A percentile compares a stretch with the other conserved stretches of the same genome.
These are phyloP conservation scores for Drosophila mulleri DNA, from an alignment of 2,888 invertebrate genomes.

Conservation along the genomic window DNA sequence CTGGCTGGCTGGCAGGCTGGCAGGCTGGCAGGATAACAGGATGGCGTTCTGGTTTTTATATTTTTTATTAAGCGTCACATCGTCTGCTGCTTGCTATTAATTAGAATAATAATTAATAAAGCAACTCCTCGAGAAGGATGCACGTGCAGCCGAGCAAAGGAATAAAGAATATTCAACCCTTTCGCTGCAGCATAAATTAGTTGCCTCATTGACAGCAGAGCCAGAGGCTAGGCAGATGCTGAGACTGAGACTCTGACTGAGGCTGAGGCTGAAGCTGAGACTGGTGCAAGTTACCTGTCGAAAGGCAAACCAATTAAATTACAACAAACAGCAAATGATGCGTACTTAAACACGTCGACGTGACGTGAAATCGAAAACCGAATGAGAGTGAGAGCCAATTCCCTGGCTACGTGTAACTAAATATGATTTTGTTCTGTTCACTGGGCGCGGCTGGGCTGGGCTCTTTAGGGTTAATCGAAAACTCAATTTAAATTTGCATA, in stretches of 20 bases:
- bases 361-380: constrained; percentile 58
- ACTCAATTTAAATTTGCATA: constrained; percentile 77
- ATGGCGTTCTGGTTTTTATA: constrained; percentile 4
- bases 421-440: constrained; percentile 58
- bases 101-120: constrained; percentile 82
- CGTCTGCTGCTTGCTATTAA: constrained; percentile 69
- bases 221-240: constrained; percentile 9
- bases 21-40: constrained; percentile 34
- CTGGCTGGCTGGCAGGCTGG: constrained; percentile 39
- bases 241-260: background rate
- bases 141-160: constrained; percentile 57
- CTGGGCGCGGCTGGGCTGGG: background rate
- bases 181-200: constrained; percentile 67
- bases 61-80: constrained; percentile 22
- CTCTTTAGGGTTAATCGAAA: constrained; percentile 68
- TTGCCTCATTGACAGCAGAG: constrained; percentile 61
- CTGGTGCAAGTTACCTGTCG: constrained; percentile 54
- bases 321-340: constrained; percentile 77
- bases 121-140: constrained; percentile 64
- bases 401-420: constrained; percentile 54
- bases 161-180: constrained; percentile 48
- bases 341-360: constrained; percentile 81
- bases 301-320: constrained; percentile 78
- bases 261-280: background rate
- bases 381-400: constrained; percentile 15